A percentile compares a stretch with the other conserved stretches of the same genome.
phyloP scores from a whole-genome alignment of 2,888 invertebrate genomes.

The Cerceris rybyensis region DNA sequence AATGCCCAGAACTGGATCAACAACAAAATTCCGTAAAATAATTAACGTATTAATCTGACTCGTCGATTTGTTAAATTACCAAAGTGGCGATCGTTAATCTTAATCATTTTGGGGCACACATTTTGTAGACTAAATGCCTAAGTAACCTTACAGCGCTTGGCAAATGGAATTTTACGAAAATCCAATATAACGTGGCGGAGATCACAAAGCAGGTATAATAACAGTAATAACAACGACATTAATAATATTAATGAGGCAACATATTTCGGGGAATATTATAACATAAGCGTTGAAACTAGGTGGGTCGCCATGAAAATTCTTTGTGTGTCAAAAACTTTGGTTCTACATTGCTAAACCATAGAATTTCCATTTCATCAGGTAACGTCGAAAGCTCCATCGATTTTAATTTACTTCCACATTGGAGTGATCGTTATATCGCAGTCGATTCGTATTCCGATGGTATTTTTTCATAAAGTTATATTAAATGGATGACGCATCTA shows the following conservation, averaged over 20 bases:
- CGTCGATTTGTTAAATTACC: neutral
- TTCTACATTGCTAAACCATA: too few relatives aligned
- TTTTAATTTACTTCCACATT: neutral
- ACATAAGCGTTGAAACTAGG: too few relatives aligned
- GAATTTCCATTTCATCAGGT: too few relatives aligned
- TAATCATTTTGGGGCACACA: neutral
- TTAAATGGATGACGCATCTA: too few relatives aligned
- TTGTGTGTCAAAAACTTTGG: too few relatives aligned
- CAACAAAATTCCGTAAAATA: neutral
- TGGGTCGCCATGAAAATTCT: too few relatives aligned
- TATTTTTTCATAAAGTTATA: too few relatives aligned
- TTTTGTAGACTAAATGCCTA: neutral
- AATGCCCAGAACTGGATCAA: neutral
- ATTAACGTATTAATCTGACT: neutral
- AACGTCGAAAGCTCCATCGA: neutral
- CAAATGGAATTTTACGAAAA: conserved; percentile 28
- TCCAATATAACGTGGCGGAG: conserved; percentile 21
- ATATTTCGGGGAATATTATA: neutral
- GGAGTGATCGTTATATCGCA: neutral
- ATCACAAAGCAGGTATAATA: conserved; percentile 8
- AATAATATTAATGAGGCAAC: neutral
- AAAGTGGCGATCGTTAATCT: neutral
- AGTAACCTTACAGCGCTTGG: conserved; percentile 8
- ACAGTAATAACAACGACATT: conserved; percentile 20
- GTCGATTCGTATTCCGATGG: neutral